Percentiles rank a stretch among this genome's conserved stretches.
These are phyloP conservation scores for Sebastes hubbsi DNA, from an alignment of 2,797 vertebrate genomes.

Conservation along the genomic window DNA sequence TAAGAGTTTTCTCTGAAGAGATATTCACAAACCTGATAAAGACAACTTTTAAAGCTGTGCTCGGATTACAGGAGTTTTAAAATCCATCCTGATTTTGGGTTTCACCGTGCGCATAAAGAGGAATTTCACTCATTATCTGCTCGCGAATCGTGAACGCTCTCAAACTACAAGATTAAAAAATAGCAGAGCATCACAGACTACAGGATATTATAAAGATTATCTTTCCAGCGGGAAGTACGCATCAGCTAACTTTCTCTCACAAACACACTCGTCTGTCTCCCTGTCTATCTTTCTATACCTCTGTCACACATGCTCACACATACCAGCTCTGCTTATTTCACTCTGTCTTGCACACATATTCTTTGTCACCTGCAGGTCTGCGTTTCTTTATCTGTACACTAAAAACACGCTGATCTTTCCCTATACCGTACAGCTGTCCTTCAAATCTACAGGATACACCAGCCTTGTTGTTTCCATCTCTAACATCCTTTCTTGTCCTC, in stretches of 20 bases:
- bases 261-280: not conserved
- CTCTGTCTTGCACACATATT: not conserved
- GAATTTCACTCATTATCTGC: slow-evolving; percentile 6
- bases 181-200: not conserved
- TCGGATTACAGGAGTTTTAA: not conserved
- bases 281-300: not conserved
- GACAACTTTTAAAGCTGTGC: slow-evolving; percentile 2
- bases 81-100: not conserved
- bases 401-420: not conserved
- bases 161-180: slow-evolving; percentile 25
- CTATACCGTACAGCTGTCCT: not conserved
- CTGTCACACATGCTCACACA: not conserved
- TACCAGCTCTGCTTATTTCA: not conserved
- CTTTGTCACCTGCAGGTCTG: not conserved
- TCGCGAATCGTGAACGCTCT: not conserved
- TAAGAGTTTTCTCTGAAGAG: not conserved
- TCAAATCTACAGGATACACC: not conserved
- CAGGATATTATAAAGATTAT: slow-evolving; percentile 42
- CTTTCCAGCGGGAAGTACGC: not conserved
- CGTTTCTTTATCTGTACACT: slow-evolving; percentile 7
- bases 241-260: not conserved
- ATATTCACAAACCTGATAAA: not conserved
- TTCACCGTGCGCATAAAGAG: not conserved
- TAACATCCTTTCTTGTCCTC: not conserved
- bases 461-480: not conserved